Percentiles rank a stretch among this genome's conserved stretches.
Conservation (phyloP, 2,888 invertebrate species). For the Falcaria lacertinaria region DNA sequence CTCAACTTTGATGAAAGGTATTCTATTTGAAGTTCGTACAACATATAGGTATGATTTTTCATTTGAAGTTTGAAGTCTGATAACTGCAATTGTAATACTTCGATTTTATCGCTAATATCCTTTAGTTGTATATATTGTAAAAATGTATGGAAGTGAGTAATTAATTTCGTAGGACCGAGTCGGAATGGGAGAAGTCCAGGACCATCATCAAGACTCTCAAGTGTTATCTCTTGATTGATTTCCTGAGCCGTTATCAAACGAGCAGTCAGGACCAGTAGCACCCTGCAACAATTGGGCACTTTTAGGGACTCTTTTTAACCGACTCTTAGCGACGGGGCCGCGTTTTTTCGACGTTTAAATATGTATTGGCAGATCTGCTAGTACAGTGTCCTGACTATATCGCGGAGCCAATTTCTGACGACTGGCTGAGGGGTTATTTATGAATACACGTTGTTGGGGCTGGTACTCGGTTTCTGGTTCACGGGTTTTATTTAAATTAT, state of each 20-base stretch:
- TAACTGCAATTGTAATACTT: neutral
- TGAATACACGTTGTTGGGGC: constrained; percentile 15
- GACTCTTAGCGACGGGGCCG: constrained; percentile 16
- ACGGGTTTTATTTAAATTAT: constrained; percentile 11
- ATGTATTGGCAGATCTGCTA: constrained; percentile 22
- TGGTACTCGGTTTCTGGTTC: constrained; percentile 15
- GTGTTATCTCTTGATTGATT: constrained; percentile 6
- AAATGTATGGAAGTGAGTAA: constrained; percentile 21
- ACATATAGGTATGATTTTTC: neutral
- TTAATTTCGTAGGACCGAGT: constrained; percentile 14
- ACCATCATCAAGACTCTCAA: constrained; percentile 8
- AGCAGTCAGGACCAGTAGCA: constrained; percentile 3
- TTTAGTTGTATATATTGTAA: constrained; percentile 5
- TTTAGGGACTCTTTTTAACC: constrained; percentile 20
- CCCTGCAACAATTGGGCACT: constrained; percentile 21
- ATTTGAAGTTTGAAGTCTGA: neutral
- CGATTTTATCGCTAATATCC: neutral
- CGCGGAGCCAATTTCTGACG: constrained; percentile 22
- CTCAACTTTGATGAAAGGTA: neutral
- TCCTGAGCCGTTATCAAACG: neutral
- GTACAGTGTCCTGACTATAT: constrained; percentile 18
- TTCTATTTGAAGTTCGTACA: neutral
- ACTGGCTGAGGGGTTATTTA: constrained; percentile 15
- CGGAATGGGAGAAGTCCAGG: constrained; percentile 18
- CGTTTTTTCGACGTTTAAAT: constrained; percentile 21